These are phyloP conservation scores for Molothrus aeneus DNA, from an alignment of 2,797 vertebrate genomes.

Conservation along the genomic window DNA sequence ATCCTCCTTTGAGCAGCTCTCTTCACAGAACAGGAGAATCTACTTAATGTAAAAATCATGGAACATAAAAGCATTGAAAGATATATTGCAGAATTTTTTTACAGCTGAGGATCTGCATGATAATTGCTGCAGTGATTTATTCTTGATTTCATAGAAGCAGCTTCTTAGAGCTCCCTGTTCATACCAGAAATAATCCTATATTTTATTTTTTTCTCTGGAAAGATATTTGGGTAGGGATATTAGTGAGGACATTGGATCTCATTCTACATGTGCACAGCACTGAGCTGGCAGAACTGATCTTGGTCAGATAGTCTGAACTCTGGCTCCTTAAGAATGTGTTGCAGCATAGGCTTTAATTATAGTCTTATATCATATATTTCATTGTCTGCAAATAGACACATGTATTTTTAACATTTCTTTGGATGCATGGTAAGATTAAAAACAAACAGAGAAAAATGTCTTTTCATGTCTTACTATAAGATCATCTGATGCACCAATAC, in stretches of 20 bases:
- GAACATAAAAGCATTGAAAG: background rate
- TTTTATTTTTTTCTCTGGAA: background rate
- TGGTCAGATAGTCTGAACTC: background rate
- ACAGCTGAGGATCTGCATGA: background rate
- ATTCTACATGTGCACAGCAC: rapidly evolving
- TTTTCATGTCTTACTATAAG: background rate
- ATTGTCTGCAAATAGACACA: background rate
- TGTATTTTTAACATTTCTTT: background rate
- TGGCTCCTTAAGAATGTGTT: background rate
- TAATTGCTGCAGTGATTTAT: background rate
- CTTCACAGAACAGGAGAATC: background rate
- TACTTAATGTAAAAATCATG: conserved; percentile 9
- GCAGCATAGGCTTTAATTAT: background rate
- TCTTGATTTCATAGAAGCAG: background rate
- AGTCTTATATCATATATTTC: background rate
- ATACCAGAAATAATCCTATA: background rate
- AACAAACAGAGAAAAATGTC: background rate
- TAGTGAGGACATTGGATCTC: background rate
- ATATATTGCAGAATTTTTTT: background rate
- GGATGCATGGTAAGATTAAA: background rate
- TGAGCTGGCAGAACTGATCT: background rate
- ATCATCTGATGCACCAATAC: background rate
- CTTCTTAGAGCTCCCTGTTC: background rate
- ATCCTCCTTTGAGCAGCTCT: background rate
- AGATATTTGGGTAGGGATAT: background rate